These are phyloP conservation scores for Pseudoatta argentina DNA, from an alignment of 1,140 invertebrate species.

Conservation along the genomic window DNA sequence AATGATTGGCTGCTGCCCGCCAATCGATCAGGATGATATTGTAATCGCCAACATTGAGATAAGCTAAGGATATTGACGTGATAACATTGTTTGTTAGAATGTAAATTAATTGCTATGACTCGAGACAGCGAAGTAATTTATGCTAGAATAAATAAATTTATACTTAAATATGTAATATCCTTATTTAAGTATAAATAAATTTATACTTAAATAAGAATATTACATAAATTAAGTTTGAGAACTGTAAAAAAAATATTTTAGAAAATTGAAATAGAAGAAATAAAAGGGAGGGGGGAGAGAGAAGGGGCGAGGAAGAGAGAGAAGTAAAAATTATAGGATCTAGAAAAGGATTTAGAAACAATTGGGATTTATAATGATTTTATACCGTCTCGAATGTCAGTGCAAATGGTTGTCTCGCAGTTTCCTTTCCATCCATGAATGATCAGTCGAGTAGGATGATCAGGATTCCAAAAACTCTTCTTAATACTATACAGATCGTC, in stretches of 20 bases:
- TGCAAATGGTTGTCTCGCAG: slow-evolving; percentile 15
- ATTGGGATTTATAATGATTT: not conserved
- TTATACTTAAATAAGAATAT: not conserved
- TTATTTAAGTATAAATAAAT: not conserved
- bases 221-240: not conserved
- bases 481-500: not conserved
- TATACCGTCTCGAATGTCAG: slow-evolving; percentile 63
- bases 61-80: slow-evolving; percentile 33
- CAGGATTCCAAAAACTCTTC: slow-evolving; percentile 42
- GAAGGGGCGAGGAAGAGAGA: no score
- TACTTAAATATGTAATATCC: no score
- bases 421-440: slow-evolving; percentile 74
- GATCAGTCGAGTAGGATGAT: slow-evolving; percentile 65
- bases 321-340: no score
- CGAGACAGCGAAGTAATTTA: not conserved
- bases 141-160: not conserved
- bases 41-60: slow-evolving; percentile 70
- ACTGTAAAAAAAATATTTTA: not conserved
- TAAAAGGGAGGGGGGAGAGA: no score
- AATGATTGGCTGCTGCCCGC: slow-evolving; percentile 78
- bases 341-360: not conserved
- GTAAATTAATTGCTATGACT: not conserved
- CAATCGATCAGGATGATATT: slow-evolving; percentile 88
- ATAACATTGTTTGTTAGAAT: slow-evolving; percentile 2
- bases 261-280: not conserved